Percentiles rank a stretch among this genome's conserved stretches.
Evolutionary conservation across 2,888 invertebrate genomes (phyloP).

Genomic region (Lucinisca nassula): DNA sequence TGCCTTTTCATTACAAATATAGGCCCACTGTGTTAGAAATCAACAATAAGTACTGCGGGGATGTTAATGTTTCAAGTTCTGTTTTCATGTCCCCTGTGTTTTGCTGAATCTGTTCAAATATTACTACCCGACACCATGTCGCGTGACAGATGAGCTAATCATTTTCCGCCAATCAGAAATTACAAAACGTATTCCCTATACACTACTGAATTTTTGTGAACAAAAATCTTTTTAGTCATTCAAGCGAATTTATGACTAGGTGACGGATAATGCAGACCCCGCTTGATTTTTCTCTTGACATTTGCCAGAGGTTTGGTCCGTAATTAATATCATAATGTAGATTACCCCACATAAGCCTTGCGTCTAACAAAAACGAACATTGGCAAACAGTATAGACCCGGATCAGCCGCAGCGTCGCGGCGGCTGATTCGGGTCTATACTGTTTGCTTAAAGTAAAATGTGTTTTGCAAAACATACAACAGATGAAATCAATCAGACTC

Average conservation of each 20-base stretch:
- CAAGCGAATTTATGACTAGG: not conserved
- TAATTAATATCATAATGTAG: conserved; percentile 13
- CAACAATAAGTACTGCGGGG: too few species aligned
- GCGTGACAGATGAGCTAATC: conserved; percentile 2
- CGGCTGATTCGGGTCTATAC: too few species aligned
- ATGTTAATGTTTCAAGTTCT: too few species aligned
- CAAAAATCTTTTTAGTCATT: not conserved
- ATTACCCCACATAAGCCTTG: too few species aligned
- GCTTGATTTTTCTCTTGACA: conserved; percentile 12
- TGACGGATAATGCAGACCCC: not conserved
- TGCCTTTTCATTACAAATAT: too few species aligned
- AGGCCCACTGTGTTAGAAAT: too few species aligned
- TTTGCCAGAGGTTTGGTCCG: not conserved
- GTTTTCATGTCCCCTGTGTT: not conserved
- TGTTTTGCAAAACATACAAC: too few species aligned
- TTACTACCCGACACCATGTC: conserved; percentile 3
- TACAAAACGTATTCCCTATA: not conserved
- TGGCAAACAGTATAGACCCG: too few species aligned
- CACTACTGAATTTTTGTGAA: not conserved
- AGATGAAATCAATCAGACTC: too few species aligned
- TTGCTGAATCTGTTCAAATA: not conserved
- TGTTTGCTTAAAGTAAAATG: too few species aligned
- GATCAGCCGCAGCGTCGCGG: too few species aligned
- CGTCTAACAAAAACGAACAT: too few species aligned
- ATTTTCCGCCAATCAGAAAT: conserved; percentile 5